Conservation (phyloP, 2,113 vertebrate genomes). For the Sciurus niger region DNA sequence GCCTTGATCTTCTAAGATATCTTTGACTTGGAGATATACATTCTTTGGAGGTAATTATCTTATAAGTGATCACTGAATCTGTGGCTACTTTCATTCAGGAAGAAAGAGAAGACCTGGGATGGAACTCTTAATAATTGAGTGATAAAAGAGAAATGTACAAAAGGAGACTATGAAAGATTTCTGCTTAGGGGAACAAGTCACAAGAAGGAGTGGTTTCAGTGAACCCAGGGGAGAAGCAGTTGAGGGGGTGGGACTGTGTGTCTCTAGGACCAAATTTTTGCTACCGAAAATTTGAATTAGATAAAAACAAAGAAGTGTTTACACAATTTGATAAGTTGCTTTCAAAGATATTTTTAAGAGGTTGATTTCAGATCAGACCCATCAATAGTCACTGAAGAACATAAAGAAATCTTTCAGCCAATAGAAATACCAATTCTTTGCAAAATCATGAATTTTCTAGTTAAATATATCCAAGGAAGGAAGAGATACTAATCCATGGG, state of each 20-base stretch:
- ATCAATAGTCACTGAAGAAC: constrained; percentile 15
- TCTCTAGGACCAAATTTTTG: neutral
- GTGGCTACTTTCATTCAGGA: neutral
- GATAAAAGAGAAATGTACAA: neutral
- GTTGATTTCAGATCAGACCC: neutral
- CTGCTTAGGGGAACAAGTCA: neutral
- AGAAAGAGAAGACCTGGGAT: neutral
- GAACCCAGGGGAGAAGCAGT: neutral
- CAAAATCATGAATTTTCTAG: constrained; percentile 45
- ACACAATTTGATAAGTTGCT: neutral
- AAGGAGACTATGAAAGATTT: neutral
- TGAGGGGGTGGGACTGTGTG: neutral
- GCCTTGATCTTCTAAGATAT: neutral
- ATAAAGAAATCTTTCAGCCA: constrained; percentile 6
- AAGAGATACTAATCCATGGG: neutral
- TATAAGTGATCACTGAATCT: neutral
- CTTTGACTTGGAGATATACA: neutral
- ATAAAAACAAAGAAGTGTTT: neutral
- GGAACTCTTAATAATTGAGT: constrained; percentile 13
- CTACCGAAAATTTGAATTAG: neutral
- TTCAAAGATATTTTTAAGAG: constrained; percentile 51
- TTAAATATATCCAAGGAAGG: neutral
- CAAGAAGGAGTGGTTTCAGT: neutral
- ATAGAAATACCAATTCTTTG: neutral
- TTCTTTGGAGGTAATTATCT: constrained; percentile 1